These are phyloP conservation scores for Melanotaenia parkinsoni DNA, from an alignment of 2,797 vertebrate genomes.

Conservation along the genomic window DNA sequence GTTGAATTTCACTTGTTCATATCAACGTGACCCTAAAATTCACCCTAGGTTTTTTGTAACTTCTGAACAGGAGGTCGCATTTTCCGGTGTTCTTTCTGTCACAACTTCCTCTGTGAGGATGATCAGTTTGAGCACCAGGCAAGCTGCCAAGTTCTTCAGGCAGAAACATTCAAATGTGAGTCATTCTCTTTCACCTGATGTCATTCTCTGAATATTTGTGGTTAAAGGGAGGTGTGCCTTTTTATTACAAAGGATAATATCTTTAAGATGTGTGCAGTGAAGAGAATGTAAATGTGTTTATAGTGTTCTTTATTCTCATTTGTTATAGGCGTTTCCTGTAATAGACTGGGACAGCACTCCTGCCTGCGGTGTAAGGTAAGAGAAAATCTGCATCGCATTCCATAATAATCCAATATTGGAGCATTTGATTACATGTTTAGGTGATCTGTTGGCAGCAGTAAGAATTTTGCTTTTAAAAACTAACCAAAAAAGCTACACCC, in stretches of 20 bases:
- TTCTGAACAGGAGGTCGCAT: constrained; percentile 90
- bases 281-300: constrained; percentile 3
- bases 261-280: constrained; percentile 12
- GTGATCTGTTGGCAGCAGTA: neutral
- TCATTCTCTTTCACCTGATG: constrained; percentile 28
- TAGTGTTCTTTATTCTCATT: neutral
- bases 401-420: neutral
- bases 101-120: constrained; percentile 97
- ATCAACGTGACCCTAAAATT: neutral
- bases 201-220: neutral
- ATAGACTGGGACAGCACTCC: constrained; percentile 95
- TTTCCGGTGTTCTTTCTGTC: constrained; percentile 96
- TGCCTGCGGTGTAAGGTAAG: constrained; percentile 97
- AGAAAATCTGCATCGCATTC: neutral
- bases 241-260: neutral
- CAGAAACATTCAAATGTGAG: constrained; percentile 99
- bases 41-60: neutral
- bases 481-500: neutral
- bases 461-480: neutral
- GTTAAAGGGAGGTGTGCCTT: constrained; percentile 1
- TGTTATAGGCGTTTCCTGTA: constrained; percentile 92
- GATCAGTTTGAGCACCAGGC: constrained; percentile 99
- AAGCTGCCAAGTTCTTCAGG: constrained; percentile 96
- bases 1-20: neutral
- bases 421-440: neutral